Conservation (phyloP, 2,888 invertebrate genomes). For the Sminthurides aquaticus region DNA sequence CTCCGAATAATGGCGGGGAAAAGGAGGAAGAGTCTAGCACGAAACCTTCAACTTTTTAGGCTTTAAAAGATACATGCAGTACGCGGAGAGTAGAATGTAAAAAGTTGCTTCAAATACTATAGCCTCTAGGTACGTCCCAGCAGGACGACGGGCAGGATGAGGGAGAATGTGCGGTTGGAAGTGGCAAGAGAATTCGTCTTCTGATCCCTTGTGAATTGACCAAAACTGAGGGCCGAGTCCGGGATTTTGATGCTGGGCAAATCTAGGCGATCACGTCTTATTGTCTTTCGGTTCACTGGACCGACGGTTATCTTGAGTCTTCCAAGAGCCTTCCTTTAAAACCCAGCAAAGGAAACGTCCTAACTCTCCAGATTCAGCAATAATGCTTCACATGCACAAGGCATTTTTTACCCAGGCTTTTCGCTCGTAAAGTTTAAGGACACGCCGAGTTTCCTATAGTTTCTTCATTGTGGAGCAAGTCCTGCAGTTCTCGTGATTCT, state of each 20-base stretch:
- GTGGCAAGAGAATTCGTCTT: slow-evolving; percentile 8
- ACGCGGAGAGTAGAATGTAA: too few relatives aligned
- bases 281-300: slow-evolving; percentile 27
- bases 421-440: too few relatives aligned
- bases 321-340: neutral
- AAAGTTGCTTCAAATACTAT: too few relatives aligned
- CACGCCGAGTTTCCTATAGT: too few relatives aligned
- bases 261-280: slow-evolving; percentile 24
- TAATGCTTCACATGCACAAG: too few relatives aligned
- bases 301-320: slow-evolving; percentile 5
- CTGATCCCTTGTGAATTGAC: slow-evolving; percentile 23
- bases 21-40: neutral
- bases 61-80: neutral
- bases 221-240: slow-evolving; percentile 1
- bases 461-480: neutral
- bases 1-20: neutral
- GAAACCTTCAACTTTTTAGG: slow-evolving; percentile 3
- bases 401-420: too few relatives aligned
- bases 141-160: neutral
- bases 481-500: neutral
- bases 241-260: neutral
- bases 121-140: neutral
- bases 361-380: neutral
- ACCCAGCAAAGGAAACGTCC: neutral
- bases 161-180: neutral